These are phyloP conservation scores for Gari tellinella DNA, from an alignment of 2,888 invertebrate species.

Conservation along the genomic window DNA sequence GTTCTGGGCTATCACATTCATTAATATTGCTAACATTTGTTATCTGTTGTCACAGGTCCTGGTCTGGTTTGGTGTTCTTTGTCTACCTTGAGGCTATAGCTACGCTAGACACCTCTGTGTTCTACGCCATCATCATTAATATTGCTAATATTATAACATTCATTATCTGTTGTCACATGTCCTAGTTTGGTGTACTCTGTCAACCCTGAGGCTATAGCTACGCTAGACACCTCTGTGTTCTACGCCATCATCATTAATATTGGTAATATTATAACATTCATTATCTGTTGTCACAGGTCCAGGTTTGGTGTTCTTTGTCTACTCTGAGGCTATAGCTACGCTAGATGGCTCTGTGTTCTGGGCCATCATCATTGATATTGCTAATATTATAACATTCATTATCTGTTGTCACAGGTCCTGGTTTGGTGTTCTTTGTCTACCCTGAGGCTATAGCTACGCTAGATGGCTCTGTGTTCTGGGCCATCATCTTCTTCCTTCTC, in stretches of 20 bases:
- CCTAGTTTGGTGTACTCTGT: too few species aligned
- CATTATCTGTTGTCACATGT: too few species aligned
- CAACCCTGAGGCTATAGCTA: slow-evolving; percentile 97
- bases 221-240: slow-evolving; percentile 96
- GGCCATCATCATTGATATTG: too few species aligned
- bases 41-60: too few species aligned
- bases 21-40: too few species aligned
- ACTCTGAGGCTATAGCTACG: slow-evolving; percentile 97
- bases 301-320: slow-evolving; percentile 96
- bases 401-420: slow-evolving; percentile 88
- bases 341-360: slow-evolving; percentile 95
- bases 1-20: slow-evolving; percentile 85
- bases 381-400: too few species aligned
- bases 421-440: slow-evolving; percentile 96
- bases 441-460: slow-evolving; percentile 98
- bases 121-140: background rate
- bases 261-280: too few species aligned
- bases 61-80: slow-evolving; percentile 92
- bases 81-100: slow-evolving; percentile 98
- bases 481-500: slow-evolving; percentile 98
- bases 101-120: slow-evolving; percentile 93
- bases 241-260: too few species aligned
- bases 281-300: slow-evolving; percentile 87
- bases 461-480: slow-evolving; percentile 97
- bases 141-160: too few species aligned